These are phyloP conservation scores for Cyprinodon brontotheroides DNA, from an alignment of 2,113 vertebrate species.

Conservation along the genomic window DNA sequence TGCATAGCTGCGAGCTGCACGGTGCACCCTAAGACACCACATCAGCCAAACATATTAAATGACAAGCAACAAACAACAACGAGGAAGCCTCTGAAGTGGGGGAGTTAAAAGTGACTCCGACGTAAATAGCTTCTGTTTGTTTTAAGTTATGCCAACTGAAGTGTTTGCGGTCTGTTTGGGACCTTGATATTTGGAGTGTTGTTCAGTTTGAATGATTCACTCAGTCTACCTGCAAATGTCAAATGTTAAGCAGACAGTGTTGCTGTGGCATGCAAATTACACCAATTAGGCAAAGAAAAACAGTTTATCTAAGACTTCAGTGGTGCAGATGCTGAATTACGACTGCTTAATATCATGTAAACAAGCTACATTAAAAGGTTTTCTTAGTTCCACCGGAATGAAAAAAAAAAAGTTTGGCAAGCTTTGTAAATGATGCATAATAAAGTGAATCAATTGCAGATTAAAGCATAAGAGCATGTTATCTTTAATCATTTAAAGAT, in stretches of 20 bases:
- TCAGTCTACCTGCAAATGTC: conserved; percentile 29
- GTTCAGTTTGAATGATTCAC: conserved; percentile 27
- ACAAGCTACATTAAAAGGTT: neutral
- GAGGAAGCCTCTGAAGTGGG: conserved; percentile 11
- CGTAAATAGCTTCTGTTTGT: conserved; percentile 29
- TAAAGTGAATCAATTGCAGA: conserved; percentile 34
- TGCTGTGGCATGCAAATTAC: conserved; percentile 1
- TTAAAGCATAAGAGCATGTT: conserved; percentile 35
- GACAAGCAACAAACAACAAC: neutral
- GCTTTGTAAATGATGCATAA: conserved; percentile 24
- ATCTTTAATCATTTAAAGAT: conserved; percentile 36
- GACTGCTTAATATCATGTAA: conserved; percentile 5
- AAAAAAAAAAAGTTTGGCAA: conserved; percentile 4
- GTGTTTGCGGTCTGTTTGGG: neutral
- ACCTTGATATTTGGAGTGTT: conserved; percentile 26
- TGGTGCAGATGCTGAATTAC: conserved; percentile 16
- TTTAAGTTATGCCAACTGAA: conserved; percentile 11
- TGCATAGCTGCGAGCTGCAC: neutral
- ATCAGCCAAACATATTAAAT: conserved; percentile 8
- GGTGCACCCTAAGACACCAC: neutral
- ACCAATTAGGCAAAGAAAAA: conserved; percentile 1
- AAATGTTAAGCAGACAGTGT: conserved; percentile 12
- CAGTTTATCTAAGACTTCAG: neutral
- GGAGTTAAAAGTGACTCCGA: conserved; percentile 14
- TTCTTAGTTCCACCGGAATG: neutral